Base-by-base conservation (phyloP, 2,797 vertebrate genomes). In the Cuniculus paca region DNA sequence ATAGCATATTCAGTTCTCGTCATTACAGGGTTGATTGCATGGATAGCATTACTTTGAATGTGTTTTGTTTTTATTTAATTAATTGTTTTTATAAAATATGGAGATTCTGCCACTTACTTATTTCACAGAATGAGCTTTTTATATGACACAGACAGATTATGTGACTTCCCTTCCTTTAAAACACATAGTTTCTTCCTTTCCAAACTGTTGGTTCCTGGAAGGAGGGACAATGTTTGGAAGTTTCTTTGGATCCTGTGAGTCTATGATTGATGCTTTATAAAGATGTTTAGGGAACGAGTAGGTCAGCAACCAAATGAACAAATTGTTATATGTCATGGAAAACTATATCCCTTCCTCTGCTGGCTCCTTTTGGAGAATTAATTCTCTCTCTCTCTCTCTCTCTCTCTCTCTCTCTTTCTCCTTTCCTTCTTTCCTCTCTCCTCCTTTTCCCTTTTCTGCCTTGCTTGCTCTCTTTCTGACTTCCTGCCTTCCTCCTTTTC, bases 21-120 rank as follows among this genome's bases (percentile, higher is more conserved):
- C 74, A 70, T 63, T 80, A 31, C 88, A 34, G 61, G 74, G 52
- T 94, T 91, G 70, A 22, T 2, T 92, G 22, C 58, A 60, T 77
- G 36, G 45, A 56, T 61, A 63, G 56, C 42, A 80, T 81, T 63
- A 31, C 39, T 88, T 92, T 88, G 88, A 82, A 65, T 26, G 10
- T 80, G 50, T 86, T 94, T 91, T 88, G 26, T 48, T 96, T 94
- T 88, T 39, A 20, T 54, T 91, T 28, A 95, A 90, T 58, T 42
- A n/a, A 72, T 82, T 36, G 45, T n/a, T 54, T 94, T 95, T 61
- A 36, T 52, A 65, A 36, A 7, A 42, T 36, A 82, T 90, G n/a
- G 50, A 81, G 45, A 28, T 45, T n/a, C 48, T 85, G 34, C 61
- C 20, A 6, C 70, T 95, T 72, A 54, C 63, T 95, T 72, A 54